phyloP scores from a whole-genome alignment of 2,888 invertebrate genomes.

The Euzetes globulus region DNA sequence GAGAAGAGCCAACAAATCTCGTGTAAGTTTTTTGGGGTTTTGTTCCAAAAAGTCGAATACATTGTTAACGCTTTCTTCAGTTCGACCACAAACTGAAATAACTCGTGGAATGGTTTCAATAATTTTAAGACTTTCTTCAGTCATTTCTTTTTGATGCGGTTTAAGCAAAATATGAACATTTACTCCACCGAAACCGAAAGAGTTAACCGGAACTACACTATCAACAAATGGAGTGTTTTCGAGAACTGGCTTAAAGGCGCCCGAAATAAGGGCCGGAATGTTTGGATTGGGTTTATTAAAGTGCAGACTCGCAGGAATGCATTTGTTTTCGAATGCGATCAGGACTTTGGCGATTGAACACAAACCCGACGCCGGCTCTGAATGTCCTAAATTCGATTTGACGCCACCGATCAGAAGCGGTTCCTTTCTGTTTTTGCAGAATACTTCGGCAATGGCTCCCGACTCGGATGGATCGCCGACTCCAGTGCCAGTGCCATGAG shows the following conservation, averaged over 20 bases:
- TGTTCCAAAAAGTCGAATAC: slow-evolving; percentile 55
- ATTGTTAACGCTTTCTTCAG: slow-evolving; percentile 63
- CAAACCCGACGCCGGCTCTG: slow-evolving; percentile 68
- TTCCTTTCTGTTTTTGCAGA: slow-evolving; percentile 68
- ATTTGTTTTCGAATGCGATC: slow-evolving; percentile 81
- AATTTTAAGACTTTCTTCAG: slow-evolving; percentile 26
- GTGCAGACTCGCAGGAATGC: slow-evolving; percentile 86
- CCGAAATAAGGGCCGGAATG: slow-evolving; percentile 82
- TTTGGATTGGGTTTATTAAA: slow-evolving; percentile 76
- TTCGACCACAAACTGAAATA: slow-evolving; percentile 73
- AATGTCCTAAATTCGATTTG: slow-evolving; percentile 98
- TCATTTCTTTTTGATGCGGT: slow-evolving; percentile 58
- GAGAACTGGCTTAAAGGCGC: slow-evolving; percentile 79
- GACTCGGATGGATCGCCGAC: slow-evolving; percentile 97
- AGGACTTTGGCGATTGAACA: slow-evolving; percentile 84
- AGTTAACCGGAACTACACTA: slow-evolving; percentile 86
- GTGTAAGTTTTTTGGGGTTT: slow-evolving; percentile 54
- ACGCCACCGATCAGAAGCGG: slow-evolving; percentile 90
- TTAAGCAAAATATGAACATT: slow-evolving; percentile 84
- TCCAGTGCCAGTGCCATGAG: slow-evolving; percentile 97
- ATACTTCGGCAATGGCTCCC: slow-evolving; percentile 83
- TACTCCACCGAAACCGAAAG: slow-evolving; percentile 96
- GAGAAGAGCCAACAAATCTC: slow-evolving; percentile 67
- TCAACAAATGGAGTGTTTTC: slow-evolving; percentile 76
- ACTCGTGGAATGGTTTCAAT: slow-evolving; percentile 56